Percentiles rank a stretch among this genome's conserved stretches.
These are phyloP conservation scores for Pygmarrhopalites habei DNA, from an alignment of 1,140 invertebrate genomes.

Conservation along the genomic window DNA sequence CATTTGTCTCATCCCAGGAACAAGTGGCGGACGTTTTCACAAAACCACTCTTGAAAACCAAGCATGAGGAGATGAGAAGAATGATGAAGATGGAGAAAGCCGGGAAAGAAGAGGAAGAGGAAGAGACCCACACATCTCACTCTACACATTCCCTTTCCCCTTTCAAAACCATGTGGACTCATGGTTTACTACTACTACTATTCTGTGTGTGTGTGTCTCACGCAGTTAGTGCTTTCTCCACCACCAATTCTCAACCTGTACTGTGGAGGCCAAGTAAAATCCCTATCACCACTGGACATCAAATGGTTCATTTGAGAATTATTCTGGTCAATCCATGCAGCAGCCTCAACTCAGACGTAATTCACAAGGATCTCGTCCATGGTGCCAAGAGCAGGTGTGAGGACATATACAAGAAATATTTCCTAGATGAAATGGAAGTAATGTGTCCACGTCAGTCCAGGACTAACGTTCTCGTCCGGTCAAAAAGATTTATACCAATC, in stretches of 20 bases:
- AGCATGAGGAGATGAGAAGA: slow-evolving; percentile 7
- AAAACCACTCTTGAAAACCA: slow-evolving; percentile 27
- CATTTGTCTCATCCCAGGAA: slow-evolving; percentile 13
- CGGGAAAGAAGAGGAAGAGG: neutral
- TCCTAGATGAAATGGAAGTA: slow-evolving; percentile 1
- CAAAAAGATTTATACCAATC: slow-evolving; percentile 5
- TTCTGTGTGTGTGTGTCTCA: too few species aligned
- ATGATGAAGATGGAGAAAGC: neutral
- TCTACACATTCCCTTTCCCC: too few species aligned
- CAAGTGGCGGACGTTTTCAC: slow-evolving; percentile 38
- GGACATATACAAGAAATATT: neutral
- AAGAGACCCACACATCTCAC: too few species aligned
- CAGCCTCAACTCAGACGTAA: neutral
- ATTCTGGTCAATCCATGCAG: neutral
- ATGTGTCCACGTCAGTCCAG: slow-evolving; percentile 4
- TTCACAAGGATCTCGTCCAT: neutral
- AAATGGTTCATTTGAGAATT: neutral
- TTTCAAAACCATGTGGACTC: neutral
- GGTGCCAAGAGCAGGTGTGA: neutral
- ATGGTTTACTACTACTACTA: too few species aligned
- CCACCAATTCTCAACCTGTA: too few species aligned
- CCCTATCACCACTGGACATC: neutral
- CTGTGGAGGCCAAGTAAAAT: neutral
- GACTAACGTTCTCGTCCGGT: neutral
- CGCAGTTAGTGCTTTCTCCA: too few species aligned